Evolutionary conservation across 2,113 vertebrate genomes (phyloP).

Genomic region (Tetraodon nigroviridis): DNA sequence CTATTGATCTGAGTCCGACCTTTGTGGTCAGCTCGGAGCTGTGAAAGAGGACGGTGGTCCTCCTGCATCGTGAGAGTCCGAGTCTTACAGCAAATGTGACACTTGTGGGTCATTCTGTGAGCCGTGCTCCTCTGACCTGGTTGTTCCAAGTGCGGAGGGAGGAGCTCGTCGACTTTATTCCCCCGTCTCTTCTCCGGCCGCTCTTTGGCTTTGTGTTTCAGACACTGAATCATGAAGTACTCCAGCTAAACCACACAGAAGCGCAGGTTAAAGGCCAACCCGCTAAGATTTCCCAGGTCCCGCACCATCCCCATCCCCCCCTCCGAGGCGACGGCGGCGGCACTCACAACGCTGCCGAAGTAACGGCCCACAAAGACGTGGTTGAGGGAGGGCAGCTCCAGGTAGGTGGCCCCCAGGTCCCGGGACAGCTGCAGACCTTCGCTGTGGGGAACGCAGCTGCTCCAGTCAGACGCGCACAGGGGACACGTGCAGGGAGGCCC

Average conservation of each 20-base stretch:
- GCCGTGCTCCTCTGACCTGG: constrained; percentile 79
- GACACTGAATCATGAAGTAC: constrained; percentile 96
- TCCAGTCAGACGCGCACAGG: constrained; percentile 87
- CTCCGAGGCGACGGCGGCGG: no score
- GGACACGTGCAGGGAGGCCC: constrained; percentile 90
- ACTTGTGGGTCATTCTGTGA: not conserved
- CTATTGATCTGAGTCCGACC: no score
- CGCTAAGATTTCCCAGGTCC: no score
- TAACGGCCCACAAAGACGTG: constrained; percentile 92
- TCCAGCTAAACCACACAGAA: constrained; percentile 81
- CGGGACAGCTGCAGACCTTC: constrained; percentile 93
- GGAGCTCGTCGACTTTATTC: constrained; percentile 77
- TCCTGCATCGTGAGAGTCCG: no score
- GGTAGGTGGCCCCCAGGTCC: constrained; percentile 90
- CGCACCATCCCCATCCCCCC: no score
- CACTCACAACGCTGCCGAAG: constrained; percentile 92
- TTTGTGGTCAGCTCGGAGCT: no score
- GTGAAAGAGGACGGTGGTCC: no score
- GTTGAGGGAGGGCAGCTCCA: constrained; percentile 88
- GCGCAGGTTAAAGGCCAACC: constrained; percentile 18
- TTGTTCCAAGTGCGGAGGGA: constrained; percentile 88
- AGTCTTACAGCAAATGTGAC: no score
- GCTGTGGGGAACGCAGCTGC: constrained; percentile 84
- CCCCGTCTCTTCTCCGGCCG: constrained; percentile 85
- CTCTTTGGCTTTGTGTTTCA: constrained; percentile 92